Evolutionary conservation across 2,888 invertebrate species (phyloP).

Genomic region (Nebria brevicollis): DNA sequence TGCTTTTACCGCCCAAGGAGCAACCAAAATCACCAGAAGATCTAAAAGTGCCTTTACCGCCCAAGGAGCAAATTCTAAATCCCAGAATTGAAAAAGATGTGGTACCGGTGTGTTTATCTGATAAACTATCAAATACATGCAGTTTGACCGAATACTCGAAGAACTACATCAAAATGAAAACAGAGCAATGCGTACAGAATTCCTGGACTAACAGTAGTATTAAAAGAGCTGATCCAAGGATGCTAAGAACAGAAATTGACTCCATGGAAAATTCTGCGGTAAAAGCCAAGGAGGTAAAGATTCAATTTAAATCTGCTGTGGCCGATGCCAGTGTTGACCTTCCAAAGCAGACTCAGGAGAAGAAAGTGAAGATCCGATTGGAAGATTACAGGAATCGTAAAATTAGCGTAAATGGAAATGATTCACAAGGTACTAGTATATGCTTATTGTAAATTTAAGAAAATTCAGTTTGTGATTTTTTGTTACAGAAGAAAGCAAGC

Average conservation of each 20-base stretch:
- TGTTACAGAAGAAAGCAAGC: too few relatives aligned
- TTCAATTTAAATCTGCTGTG: not conserved
- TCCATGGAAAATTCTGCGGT: not conserved
- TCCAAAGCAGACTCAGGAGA: not conserved
- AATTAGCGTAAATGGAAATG: constrained; percentile 16
- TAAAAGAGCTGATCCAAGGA: constrained; percentile 20
- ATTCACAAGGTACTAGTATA: constrained; percentile 7
- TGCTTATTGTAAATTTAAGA: not conserved
- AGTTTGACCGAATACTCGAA: constrained; percentile 34
- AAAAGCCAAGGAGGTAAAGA: not conserved
- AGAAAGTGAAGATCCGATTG: constrained; percentile 40
- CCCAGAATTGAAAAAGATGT: constrained; percentile 29
- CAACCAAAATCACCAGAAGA: not conserved
- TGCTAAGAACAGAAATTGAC: constrained; percentile 9
- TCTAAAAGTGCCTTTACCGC: not conserved
- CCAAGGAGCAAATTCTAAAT: not conserved
- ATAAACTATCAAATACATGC: constrained; percentile 34
- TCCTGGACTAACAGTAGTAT: constrained; percentile 5
- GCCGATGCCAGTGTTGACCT: not conserved
- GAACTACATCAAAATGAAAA: constrained; percentile 38
- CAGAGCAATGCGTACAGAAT: constrained; percentile 17
- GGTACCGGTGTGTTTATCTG: constrained; percentile 4
- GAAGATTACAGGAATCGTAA: constrained; percentile 39
- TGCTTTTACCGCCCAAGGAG: too few relatives aligned
- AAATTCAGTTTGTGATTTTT: not conserved